A percentile compares a stretch with the other conserved stretches of the same genome.
Evolutionary conservation across 2,888 invertebrate genomes (phyloP).

Genomic region (Actias luna): DNA sequence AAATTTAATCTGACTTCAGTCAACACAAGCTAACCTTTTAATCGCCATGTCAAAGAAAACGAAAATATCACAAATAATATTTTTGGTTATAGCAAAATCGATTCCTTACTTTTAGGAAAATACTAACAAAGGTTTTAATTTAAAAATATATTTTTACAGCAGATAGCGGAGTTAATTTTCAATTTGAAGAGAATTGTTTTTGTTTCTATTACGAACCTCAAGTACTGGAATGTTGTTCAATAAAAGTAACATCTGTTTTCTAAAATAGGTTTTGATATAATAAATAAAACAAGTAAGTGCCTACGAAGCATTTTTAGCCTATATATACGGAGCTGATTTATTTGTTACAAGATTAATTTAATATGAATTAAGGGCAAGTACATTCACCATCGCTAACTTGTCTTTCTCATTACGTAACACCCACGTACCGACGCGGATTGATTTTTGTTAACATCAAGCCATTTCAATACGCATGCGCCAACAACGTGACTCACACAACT

Average conservation of each 20-base stretch:
- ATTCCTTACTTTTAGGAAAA: background rate
- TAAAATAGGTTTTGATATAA: background rate
- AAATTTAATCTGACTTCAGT: background rate
- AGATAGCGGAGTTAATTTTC: background rate
- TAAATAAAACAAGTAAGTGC: background rate
- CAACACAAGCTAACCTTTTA: background rate
- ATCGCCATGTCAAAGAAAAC: background rate
- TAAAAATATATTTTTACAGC: background rate
- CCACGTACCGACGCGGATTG: constrained; percentile 72
- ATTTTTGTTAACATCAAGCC: constrained; percentile 69
- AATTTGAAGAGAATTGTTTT: no score
- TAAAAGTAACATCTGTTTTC: background rate
- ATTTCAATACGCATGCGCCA: constrained; percentile 64
- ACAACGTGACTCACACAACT: constrained; percentile 56
- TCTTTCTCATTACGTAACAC: constrained; percentile 73
- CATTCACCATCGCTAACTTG: constrained; percentile 54
- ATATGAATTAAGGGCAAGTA: constrained; percentile 58
- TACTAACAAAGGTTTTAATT: background rate
- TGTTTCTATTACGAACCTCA: no score
- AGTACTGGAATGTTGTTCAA: no score
- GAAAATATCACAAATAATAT: background rate
- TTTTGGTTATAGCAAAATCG: background rate
- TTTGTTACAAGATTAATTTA: constrained; percentile 41
- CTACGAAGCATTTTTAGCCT: background rate
- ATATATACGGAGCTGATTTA: constrained; percentile 4